A percentile compares a stretch with the other conserved stretches of the same genome.
These are phyloP conservation scores for Megaleporinus macrocephalus DNA, from an alignment of 2,113 vertebrate species.

Conservation along the genomic window DNA sequence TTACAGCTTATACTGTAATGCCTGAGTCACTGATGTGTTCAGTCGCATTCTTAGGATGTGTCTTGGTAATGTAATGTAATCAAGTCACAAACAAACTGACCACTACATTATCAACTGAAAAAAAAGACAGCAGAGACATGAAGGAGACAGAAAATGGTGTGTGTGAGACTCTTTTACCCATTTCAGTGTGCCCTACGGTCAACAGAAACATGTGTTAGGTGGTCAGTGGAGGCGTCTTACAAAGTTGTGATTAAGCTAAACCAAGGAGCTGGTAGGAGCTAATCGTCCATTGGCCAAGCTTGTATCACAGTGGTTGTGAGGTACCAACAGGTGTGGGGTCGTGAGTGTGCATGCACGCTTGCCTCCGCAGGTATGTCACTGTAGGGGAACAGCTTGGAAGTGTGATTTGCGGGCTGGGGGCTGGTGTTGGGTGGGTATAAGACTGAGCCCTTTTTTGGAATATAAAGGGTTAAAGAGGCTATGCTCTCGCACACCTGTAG, in stretches of 20 bases:
- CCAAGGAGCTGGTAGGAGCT: conserved; percentile 9
- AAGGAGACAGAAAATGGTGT: not conserved
- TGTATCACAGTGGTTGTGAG: conserved; percentile 30
- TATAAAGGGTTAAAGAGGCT: conserved; percentile 70
- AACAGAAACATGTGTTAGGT: conserved; percentile 29
- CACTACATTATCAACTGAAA: no score
- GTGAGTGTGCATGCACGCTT: not conserved
- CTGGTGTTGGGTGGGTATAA: conserved; percentile 62
- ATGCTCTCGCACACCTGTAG: conserved; percentile 79
- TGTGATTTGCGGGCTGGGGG: conserved; percentile 34
- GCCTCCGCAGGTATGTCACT: conserved; percentile 25
- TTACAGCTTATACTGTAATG: no score
- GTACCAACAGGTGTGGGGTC: conserved; percentile 36
- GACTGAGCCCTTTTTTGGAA: conserved; percentile 48
- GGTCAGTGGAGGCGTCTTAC: not conserved
- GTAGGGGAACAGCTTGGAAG: not conserved
- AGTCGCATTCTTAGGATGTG: no score
- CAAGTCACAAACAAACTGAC: no score
- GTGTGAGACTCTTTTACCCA: not conserved
- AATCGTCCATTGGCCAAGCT: not conserved
- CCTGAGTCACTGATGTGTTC: no score
- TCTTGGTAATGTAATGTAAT: no score
- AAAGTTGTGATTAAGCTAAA: not conserved
- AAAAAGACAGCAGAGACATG: not conserved
- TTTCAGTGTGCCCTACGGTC: conserved; percentile 9